phyloP scores from a whole-genome alignment of 1,140 invertebrate genomes.

The Tetranychus cinnabarinus region DNA sequence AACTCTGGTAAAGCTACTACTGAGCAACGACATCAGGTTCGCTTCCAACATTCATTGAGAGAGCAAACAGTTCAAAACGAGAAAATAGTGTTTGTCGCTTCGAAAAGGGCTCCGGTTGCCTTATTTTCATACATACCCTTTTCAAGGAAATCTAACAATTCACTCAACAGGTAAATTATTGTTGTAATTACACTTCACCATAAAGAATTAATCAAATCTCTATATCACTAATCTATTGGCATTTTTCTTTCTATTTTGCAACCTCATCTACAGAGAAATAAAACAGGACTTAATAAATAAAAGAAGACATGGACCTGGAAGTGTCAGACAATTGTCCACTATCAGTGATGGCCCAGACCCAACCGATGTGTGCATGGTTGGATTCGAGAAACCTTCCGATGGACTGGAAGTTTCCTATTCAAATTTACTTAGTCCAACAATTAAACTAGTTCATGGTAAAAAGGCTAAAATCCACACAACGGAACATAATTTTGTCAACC shows the following conservation, averaged over 20 bases:
- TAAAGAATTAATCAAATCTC: too few relatives aligned
- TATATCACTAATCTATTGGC: too few relatives aligned
- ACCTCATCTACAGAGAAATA: background rate
- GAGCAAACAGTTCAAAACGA: slow-evolving; percentile 4
- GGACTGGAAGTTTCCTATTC: slow-evolving; percentile 34
- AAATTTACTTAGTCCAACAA: background rate
- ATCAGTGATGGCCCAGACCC: slow-evolving; percentile 61
- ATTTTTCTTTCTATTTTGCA: background rate
- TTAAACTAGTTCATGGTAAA: background rate
- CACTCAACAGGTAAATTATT: background rate
- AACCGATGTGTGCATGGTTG: slow-evolving; percentile 36
- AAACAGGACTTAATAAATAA: slow-evolving; percentile 19
- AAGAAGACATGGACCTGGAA: slow-evolving; percentile 51
- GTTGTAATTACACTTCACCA: too few relatives aligned
- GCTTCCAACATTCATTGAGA: background rate
- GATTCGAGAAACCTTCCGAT: slow-evolving; percentile 53
- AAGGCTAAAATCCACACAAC: background rate
- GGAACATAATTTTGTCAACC: background rate
- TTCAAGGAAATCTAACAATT: background rate
- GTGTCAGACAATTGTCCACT: slow-evolving; percentile 44
- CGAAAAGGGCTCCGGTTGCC: slow-evolving; percentile 42
- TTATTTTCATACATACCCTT: slow-evolving; percentile 46
- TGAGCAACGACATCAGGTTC: background rate
- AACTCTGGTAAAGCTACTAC: background rate
- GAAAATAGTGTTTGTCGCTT: slow-evolving; percentile 39